These are phyloP conservation scores for Lipophrys pholis DNA, from an alignment of 2,113 vertebrate genomes.

Conservation along the genomic window DNA sequence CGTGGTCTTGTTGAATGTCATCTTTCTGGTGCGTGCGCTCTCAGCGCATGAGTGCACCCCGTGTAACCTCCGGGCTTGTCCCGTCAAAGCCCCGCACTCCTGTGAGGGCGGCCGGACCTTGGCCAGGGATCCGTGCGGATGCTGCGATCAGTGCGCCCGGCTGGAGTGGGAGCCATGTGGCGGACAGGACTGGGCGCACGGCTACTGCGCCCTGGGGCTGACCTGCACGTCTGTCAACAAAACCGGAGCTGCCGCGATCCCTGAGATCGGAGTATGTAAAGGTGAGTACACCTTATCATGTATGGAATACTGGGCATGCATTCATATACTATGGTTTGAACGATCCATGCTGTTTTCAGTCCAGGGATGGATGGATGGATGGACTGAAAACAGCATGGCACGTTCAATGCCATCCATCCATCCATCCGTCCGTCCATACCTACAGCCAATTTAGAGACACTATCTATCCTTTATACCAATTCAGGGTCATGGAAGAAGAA, in stretches of 20 bases:
- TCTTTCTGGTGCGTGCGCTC: slow-evolving; percentile 69
- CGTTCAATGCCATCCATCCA: too few relatives aligned
- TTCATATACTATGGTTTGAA: too few relatives aligned
- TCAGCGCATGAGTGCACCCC: slow-evolving; percentile 78
- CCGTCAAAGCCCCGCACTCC: slow-evolving; percentile 53
- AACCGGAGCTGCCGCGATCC: slow-evolving; percentile 63
- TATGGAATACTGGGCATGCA: background rate
- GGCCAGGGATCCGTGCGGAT: slow-evolving; percentile 83
- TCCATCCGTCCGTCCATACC: too few relatives aligned
- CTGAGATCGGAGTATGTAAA: slow-evolving; percentile 84
- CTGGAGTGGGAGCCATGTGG: slow-evolving; percentile 84
- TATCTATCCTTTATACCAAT: too few relatives aligned
- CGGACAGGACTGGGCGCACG: slow-evolving; percentile 82
- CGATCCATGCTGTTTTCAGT: too few relatives aligned
- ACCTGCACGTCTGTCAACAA: slow-evolving; percentile 79
- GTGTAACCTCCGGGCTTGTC: slow-evolving; percentile 79
- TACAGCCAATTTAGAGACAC: too few relatives aligned
- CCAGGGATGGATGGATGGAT: too few relatives aligned
- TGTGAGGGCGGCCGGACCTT: slow-evolving; percentile 77
- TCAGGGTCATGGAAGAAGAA: too few relatives aligned
- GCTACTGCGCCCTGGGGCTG: slow-evolving; percentile 84
- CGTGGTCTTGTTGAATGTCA: slow-evolving; percentile 58
- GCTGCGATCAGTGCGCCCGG: slow-evolving; percentile 82
- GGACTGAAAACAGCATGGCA: too few relatives aligned
- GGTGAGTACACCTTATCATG: slow-evolving; percentile 59